Evolutionary conservation across 2,797 vertebrate species (phyloP).

Genomic region (Stomatorhinus walkeri): DNA sequence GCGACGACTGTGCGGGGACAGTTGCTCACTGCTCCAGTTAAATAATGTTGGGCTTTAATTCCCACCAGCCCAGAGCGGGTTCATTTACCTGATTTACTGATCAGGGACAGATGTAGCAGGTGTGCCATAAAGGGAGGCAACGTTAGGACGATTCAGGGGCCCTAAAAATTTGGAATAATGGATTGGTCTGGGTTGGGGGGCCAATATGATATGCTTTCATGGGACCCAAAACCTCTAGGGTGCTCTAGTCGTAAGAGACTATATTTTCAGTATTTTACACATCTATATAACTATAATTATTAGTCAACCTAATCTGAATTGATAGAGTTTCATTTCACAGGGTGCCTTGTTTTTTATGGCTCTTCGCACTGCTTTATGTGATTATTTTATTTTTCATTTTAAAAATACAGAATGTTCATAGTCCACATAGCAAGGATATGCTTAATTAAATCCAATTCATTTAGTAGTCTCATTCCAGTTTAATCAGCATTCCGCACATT

Average conservation of each 20-base stretch:
- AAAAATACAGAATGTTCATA: not conserved
- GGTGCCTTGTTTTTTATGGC: conserved; percentile 34
- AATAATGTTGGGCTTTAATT: not conserved
- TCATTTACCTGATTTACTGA: not conserved
- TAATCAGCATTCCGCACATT: conserved; percentile 36
- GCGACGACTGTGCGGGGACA: not conserved
- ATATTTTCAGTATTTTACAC: not conserved
- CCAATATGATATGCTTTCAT: not conserved
- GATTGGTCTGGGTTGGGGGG: not conserved
- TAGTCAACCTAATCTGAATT: not conserved
- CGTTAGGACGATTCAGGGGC: not conserved
- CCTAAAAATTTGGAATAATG: not conserved
- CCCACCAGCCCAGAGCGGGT: not conserved
- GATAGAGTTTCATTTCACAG: not conserved
- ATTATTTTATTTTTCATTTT: not conserved
- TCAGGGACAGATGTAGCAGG: not conserved
- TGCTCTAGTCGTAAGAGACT: not conserved
- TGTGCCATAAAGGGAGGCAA: not conserved
- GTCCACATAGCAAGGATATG: conserved; percentile 23
- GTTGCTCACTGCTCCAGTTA: not conserved
- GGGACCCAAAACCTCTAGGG: not conserved
- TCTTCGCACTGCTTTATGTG: conserved; percentile 22
- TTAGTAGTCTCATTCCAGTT: conserved; percentile 34
- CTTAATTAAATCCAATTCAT: conserved; percentile 37
- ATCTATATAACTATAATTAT: not conserved